Evolutionary conservation across 2,797 vertebrate genomes (phyloP), one percentile per base, ranked within the genome.

Genomic region (Pseudopleuronectes americanus): DNA sequence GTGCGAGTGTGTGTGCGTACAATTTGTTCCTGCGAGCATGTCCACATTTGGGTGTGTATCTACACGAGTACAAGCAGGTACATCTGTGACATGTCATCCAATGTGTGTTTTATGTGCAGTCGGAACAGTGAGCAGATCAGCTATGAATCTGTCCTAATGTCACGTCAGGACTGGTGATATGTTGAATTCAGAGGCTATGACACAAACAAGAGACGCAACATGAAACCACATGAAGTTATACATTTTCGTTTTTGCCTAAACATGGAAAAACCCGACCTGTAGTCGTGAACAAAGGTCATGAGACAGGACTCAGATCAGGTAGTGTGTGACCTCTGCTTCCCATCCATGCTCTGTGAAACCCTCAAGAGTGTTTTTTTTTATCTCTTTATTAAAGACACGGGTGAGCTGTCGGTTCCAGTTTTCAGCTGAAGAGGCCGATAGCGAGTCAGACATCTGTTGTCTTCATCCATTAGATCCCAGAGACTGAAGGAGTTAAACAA

Each of bases 361-460:
- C 64, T 57, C 57, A 45, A 24, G 2, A 19, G 28, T 65, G 53
- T 1, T 31, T 31, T 76, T 24, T 80, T 33, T 75, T 64, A 84
- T 84, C 68, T 62, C 38, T 22, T 38, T 63, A 82, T 83, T 33
- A 86, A 76, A 82, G 76, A 83, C 76, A 64, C 41, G 23, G 4
- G 70, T 51, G 66, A 77, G 61, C 70, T 81, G 82, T 77, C 82
- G 22, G 59, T 59, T 81, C 41, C 41, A 43, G 41, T 43, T 74
- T 82, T 54, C 48, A 33, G 64, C 57, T 26, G 51, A 56, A 58
- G 53, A 66, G 68, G 78, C 57, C 47, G 58, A 74, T 73, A 77
- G 81, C 71, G 74, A 77, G 57, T 47, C 19, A 19, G 81, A 88
- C 77, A 13, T 17, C 43, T 24, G 67, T 71, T 83, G 87, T 88